Conservation (phyloP, 2,888 invertebrate genomes). For the Hypsopygia costalis region DNA sequence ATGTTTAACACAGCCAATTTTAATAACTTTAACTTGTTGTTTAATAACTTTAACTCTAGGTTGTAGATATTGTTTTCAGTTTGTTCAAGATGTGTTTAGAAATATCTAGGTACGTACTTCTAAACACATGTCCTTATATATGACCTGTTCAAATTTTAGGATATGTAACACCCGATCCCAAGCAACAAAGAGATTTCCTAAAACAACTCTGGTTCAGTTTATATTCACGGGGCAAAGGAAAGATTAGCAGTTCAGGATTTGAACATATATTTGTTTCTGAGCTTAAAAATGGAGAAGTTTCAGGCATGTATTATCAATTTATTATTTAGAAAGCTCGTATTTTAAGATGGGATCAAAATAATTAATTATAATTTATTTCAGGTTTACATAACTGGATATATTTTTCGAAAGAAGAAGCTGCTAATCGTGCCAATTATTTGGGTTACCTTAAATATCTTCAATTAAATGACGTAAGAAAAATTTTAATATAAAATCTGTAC, state of each 20-base stretch:
- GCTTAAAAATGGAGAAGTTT: conserved; percentile 87
- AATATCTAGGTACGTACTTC: too few species aligned
- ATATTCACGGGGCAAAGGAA: conserved; percentile 89
- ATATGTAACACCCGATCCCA: conserved; percentile 82
- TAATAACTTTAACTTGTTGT: too few species aligned
- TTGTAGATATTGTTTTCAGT: too few species aligned
- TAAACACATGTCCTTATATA: too few species aligned
- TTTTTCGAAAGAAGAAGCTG: conserved; percentile 88
- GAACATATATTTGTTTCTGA: conserved; percentile 96
- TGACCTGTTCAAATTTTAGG: too few species aligned
- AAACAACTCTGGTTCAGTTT: conserved; percentile 89
- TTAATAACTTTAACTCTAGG: too few species aligned
- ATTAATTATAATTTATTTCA: too few species aligned
- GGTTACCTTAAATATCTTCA: conserved; percentile 88
- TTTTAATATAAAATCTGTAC: neutral
- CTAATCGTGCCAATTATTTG: conserved; percentile 86
- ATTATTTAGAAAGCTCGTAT: too few species aligned
- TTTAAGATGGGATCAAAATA: too few species aligned
- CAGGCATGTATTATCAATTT: conserved; percentile 41
- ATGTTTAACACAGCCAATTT: too few species aligned
- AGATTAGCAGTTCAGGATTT: conserved; percentile 93
- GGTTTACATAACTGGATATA: conserved; percentile 97
- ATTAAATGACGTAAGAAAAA: conserved; percentile 83
- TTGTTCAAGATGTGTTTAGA: too few species aligned
- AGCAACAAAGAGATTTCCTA: conserved; percentile 86